A percentile compares a stretch with the other conserved stretches of the same genome.
Evolutionary conservation across 2,113 vertebrate genomes (phyloP).

Genomic region (Fulmarus glacialis): DNA sequence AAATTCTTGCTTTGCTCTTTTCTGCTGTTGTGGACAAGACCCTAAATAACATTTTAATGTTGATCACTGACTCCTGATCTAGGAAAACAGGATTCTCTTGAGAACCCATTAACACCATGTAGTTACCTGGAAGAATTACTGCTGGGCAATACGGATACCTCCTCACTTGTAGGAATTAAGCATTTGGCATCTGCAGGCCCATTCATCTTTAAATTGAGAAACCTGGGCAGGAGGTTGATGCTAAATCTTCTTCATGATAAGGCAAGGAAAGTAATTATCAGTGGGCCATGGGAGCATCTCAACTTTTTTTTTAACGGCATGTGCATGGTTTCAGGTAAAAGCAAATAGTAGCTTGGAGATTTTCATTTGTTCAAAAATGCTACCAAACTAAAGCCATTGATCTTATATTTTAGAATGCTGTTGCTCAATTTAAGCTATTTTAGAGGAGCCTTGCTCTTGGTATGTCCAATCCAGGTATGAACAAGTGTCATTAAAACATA

Average conservation of each 20-base stretch:
- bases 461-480: not conserved
- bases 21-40: not conserved
- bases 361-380: not conserved
- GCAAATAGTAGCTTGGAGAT: not conserved
- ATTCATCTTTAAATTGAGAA: not conserved
- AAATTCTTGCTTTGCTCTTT: not conserved
- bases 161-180: not conserved
- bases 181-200: not conserved
- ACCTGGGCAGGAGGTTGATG: not conserved
- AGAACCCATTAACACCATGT: not conserved
- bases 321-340: not conserved
- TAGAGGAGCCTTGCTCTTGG: conserved; percentile 4
- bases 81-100: conserved; percentile 8
- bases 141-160: not conserved
- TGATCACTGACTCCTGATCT: not conserved
- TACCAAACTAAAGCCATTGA: not conserved
- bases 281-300: not conserved
- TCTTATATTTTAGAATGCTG: not conserved
- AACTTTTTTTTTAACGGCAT: not conserved
- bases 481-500: not conserved
- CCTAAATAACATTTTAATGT: conserved; percentile 22
- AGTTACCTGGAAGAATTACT: not conserved
- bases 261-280: not conserved
- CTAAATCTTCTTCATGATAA: not conserved
- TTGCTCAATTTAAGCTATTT: conserved; percentile 10